These are phyloP conservation scores for Dascyllus trimaculatus DNA, from an alignment of 2,113 vertebrate genomes.

Conservation along the genomic window DNA sequence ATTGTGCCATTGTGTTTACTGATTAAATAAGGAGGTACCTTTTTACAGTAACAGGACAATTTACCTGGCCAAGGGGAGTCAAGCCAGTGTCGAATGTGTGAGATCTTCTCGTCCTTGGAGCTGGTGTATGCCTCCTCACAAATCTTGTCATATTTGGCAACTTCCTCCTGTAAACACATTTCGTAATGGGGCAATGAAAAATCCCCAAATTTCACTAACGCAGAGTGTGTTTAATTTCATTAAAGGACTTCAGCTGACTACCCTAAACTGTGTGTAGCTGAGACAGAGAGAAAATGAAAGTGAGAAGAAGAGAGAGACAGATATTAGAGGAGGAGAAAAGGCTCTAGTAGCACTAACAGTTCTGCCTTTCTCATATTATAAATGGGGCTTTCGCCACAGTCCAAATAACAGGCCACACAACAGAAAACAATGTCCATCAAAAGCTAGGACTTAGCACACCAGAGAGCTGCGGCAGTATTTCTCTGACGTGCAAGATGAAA, in stretches of 20 bases:
- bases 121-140: conserved; percentile 92
- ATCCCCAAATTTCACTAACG: background rate
- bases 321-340: conserved; percentile 10
- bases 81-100: conserved; percentile 93
- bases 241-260: conserved; percentile 16
- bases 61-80: conserved; percentile 93
- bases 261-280: conserved; percentile 3
- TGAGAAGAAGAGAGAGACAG: background rate
- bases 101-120: conserved; percentile 93
- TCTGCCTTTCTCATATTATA: conserved; percentile 29
- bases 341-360: conserved; percentile 17
- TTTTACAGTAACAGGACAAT: background rate
- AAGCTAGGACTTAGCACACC: conserved; percentile 28
- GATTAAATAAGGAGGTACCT: background rate
- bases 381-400: conserved; percentile 40
- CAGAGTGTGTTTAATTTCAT: background rate
- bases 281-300: background rate
- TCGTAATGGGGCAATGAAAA: background rate
- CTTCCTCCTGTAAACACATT: conserved; percentile 88
- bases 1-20: background rate
- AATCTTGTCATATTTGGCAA: conserved; percentile 94
- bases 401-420: conserved; percentile 49
- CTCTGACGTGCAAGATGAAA: conserved; percentile 43
- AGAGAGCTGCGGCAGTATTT: conserved; percentile 37
- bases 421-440: conserved; percentile 65